phyloP scores from a whole-genome alignment of 1,140 invertebrate species.

The Radopholus similis region DNA sequence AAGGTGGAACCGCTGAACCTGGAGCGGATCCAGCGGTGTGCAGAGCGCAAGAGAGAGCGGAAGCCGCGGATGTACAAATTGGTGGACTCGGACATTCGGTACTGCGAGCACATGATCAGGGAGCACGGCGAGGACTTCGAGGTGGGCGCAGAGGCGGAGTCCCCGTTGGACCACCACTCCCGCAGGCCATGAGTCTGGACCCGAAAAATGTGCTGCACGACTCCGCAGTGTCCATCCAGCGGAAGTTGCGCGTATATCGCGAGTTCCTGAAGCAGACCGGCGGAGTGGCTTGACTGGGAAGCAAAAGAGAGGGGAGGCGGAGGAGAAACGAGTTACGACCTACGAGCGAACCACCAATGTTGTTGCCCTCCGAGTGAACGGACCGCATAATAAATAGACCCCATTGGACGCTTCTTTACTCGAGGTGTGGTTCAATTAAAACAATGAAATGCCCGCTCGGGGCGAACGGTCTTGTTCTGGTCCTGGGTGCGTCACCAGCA shows the following conservation, averaged over 20 bases:
- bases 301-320: not conserved
- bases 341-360: too few species aligned
- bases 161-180: not conserved
- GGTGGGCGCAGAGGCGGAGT: not conserved
- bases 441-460: too few species aligned
- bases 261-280: not conserved
- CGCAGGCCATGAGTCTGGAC: not conserved
- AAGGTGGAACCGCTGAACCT: not conserved
- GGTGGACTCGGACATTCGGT: not conserved
- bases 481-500: too few species aligned
- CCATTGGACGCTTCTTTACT: too few species aligned
- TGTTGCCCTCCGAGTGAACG: too few species aligned
- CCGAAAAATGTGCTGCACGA: not conserved
- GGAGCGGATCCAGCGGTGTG: not conserved
- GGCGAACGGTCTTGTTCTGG: too few species aligned
- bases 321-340: not conserved
- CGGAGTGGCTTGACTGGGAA: not conserved
- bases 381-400: too few species aligned
- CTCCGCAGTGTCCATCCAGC: not conserved
- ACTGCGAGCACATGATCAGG: not conserved
- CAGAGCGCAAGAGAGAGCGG: not conserved
- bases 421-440: too few species aligned
- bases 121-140: not conserved
- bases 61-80: conserved; percentile 1
- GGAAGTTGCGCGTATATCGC: not conserved